Conservation (phyloP, 1,140 invertebrate species). For the Drosophila sechellia region DNA sequence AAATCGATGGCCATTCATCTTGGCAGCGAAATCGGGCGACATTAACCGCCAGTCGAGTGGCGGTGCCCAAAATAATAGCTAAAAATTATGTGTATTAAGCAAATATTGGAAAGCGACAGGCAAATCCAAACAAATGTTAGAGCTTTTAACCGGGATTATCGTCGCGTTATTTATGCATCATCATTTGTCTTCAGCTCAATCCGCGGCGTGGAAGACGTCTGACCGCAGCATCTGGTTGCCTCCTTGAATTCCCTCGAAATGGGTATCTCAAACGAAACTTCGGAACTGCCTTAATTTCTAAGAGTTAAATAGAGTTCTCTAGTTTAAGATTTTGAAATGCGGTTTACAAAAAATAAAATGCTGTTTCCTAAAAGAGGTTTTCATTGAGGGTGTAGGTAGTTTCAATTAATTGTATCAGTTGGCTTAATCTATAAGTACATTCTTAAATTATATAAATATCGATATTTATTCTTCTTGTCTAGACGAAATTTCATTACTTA, state of each 20-base stretch:
- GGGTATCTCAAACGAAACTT: conserved; percentile 14
- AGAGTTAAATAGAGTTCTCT: neutral
- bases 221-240: conserved; percentile 31
- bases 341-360: no score
- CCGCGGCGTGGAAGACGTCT: conserved; percentile 10
- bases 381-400: no score
- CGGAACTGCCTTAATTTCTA: neutral
- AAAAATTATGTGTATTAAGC: conserved; percentile 62
- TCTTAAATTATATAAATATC: no score
- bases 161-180: conserved; percentile 72
- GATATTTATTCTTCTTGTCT: no score
- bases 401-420: no score
- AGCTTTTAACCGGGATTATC: conserved; percentile 81
- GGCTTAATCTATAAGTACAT: no score
- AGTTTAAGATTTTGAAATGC: neutral
- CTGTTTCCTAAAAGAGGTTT: no score
- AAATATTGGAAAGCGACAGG: conserved; percentile 56
- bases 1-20: conserved; percentile 73
- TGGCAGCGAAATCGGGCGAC: conserved; percentile 60
- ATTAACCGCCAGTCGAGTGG: conserved; percentile 59
- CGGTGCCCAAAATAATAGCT: conserved; percentile 51
- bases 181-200: conserved; percentile 65
- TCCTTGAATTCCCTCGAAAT: neutral
- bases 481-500: neutral
- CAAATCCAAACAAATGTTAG: conserved; percentile 80